phyloP scores from a whole-genome alignment of 2,797 vertebrate species.

The Anabacerthia variegaticeps region DNA sequence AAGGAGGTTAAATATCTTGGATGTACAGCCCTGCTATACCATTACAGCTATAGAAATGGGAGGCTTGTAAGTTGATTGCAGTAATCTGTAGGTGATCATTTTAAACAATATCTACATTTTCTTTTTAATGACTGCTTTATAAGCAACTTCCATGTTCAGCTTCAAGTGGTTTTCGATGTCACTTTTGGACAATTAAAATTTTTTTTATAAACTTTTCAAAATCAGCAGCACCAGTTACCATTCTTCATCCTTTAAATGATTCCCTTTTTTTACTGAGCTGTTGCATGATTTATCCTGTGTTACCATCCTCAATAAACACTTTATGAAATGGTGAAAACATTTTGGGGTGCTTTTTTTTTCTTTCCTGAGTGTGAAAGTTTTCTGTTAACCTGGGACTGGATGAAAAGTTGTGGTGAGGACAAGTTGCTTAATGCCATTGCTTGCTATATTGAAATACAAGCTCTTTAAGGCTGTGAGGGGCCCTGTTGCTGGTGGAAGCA shows the following conservation, averaged over 20 bases:
- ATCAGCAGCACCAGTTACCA: constrained; percentile 71
- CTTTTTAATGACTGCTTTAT: constrained; percentile 53
- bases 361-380: background rate
- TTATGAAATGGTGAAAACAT: constrained; percentile 71
- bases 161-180: constrained; percentile 50
- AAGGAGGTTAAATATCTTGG: background rate
- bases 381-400: background rate
- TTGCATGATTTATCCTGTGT: constrained; percentile 81
- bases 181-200: constrained; percentile 64
- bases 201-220: constrained; percentile 69
- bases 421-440: background rate
- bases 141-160: constrained; percentile 65
- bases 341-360: background rate
- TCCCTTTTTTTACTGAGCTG: constrained; percentile 77
- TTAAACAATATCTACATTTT: constrained; percentile 43
- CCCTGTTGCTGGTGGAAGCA: fast-evolving
- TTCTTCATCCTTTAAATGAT: constrained; percentile 72
- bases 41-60: background rate
- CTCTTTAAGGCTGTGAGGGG: background rate
- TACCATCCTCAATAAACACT: constrained; percentile 82
- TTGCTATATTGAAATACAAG: background rate
- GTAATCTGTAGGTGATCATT: constrained; percentile 47
- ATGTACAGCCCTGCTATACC: background rate
- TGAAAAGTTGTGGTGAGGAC: fast-evolving
- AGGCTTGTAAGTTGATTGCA: constrained; percentile 11